Base-by-base conservation (phyloP, 2,888 invertebrate genomes). In the Galerucella calmariensis region DNA sequence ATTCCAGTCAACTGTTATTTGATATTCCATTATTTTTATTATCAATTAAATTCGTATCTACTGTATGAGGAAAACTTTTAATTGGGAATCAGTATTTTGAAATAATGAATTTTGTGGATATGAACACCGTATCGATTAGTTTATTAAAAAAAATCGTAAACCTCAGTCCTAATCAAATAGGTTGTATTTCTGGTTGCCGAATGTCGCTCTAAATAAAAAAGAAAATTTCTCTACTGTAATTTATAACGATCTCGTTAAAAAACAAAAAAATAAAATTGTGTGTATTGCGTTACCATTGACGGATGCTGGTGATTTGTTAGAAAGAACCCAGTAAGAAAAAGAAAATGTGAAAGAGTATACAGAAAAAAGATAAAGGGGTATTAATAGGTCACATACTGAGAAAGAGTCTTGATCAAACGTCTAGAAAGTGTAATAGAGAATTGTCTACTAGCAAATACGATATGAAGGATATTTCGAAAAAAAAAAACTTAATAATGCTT, bases 311-410 rank as follows among this genome's bases (percentile, higher is more conserved):
- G 16, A 61, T 61, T 61, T 69, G 62, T 62, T 61, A 61, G 44
- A 61, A 67, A 58, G 69, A 62, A n/a, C 44, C n/a, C 62, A 35
- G 16, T 11, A n/a, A 48, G 48, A 48, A 20, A 69, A 69, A 69
- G 69, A 51, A 51, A 67, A 48, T 56, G 41, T 56, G 56, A 20
- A 61, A 48, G 53, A 69, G 62, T 61, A 48, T 69, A 69, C 59
- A 62, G 51, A 62, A 69, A 69, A 69, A 69, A 62, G 48, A 58
- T 20, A 51, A 58, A 62, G 44, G 51, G 24, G 51, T 48, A 44
- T 69, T 69, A 61, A 61, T 61, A 69, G 69, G 69, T 69, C 61
- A 61, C 69, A 69, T 61, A 61, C 69, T 69, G 69, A 14, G 69
- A 61, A 69, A 59, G 59, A 27, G 48, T 69, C 69, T 69, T 48